Evolutionary conservation across 2,797 vertebrate species (phyloP), one percentile per base, ranked within the genome.

Genomic region (Micromesistius poutassou): DNA sequence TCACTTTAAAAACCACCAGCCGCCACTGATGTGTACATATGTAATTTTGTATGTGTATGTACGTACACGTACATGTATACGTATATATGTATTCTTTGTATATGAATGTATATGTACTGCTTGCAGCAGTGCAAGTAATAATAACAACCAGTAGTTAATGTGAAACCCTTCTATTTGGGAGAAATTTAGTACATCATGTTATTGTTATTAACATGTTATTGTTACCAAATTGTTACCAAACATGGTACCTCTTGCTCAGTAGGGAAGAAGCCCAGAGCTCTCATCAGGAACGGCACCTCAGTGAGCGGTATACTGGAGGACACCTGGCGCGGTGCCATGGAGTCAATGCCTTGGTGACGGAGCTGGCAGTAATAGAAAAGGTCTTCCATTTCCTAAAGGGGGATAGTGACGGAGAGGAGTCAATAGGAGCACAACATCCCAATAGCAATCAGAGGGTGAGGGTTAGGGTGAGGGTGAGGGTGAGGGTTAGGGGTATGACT

Each of bases 341-440:
- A 92, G 42, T 95, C 81, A 0, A 93, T 89, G 8, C 94, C 94
- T 78, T 97, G 96, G 78, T 91, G 90, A 71, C 80, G 89, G 78
- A 99, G 81, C 92, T 97, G 96, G 22, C 94, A 95, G 4, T 96
- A 97, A 87, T 96, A 97, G 90, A 99, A 99, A 85, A 96, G 96
- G 76, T 98, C 94, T 79, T 98, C 95, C 85, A 99, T 95, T 80
- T 97, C 97, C 98, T 99, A 87, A 10, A 25, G 77, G 79, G 71
- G 87, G 55, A 85, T 84, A 87, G 76, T n/a, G 2, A 35, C 2
- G 71, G 0, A 12, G 62, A 68, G 62, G 62, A 28, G 25, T 68
- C 8, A 68, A 68, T 68, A 68, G 62, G 14, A 71, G 70, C 13
- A 31, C 30, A 33, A 31, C 70, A 71, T 28, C n/a, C 55, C 22